These are phyloP conservation scores for Alviniconcha strummeri DNA, from an alignment of 2,888 invertebrate genomes.

Conservation along the genomic window DNA sequence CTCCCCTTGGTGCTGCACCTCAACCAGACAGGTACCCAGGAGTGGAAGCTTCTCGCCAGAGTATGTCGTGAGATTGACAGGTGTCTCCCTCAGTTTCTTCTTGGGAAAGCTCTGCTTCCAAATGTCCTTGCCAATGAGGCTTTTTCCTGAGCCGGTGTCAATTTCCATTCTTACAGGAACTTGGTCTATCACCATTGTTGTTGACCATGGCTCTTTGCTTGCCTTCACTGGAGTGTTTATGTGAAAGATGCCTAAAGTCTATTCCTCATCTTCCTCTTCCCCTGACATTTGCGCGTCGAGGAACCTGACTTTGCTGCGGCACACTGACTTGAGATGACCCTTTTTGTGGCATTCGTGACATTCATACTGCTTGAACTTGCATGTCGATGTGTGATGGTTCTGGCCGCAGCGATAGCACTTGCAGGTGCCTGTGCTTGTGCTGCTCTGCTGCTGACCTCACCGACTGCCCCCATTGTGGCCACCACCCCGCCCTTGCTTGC, in stretches of 20 bases:
- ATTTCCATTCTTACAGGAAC: neutral
- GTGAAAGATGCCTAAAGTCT: neutral
- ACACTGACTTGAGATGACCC: neutral
- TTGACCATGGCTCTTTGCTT: neutral
- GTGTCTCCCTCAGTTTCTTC: too few relatives aligned
- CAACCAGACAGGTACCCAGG: too few relatives aligned
- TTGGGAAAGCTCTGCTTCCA: too few relatives aligned
- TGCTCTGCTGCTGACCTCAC: too few relatives aligned
- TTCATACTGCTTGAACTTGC: neutral
- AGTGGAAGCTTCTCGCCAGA: too few relatives aligned
- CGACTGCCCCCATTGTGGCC: too few relatives aligned
- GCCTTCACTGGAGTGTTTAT: too few relatives aligned
- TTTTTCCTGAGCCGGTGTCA: too few relatives aligned
- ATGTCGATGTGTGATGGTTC: neutral
- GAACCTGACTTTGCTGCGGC: neutral
- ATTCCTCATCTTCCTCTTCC: neutral
- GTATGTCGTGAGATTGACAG: too few relatives aligned
- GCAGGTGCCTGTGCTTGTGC: too few relatives aligned
- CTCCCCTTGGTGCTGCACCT: too few relatives aligned
- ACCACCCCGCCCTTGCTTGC: neutral
- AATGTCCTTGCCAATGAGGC: too few relatives aligned
- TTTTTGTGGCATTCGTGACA: neutral
- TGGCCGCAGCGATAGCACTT: neutral
- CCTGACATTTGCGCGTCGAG: neutral
- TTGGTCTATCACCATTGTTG: neutral